Evolutionary conservation across 2,888 invertebrate genomes (phyloP), one percentile per base, ranked within the genome.

Genomic region (Automeris io): DNA sequence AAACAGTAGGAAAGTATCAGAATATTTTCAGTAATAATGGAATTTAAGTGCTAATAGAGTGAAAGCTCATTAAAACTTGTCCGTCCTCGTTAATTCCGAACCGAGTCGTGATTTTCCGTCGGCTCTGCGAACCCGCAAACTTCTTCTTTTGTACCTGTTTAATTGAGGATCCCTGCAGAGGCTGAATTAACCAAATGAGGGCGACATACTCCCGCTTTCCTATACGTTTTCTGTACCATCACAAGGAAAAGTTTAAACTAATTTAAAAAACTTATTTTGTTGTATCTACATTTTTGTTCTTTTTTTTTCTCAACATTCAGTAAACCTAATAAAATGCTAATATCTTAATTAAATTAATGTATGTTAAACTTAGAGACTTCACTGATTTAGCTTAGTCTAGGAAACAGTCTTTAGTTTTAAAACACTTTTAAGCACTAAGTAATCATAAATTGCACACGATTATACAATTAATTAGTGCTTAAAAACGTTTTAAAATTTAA

Each of bases 101-200:
- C 48, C 50, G 61, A 61, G 74, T 82, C 82, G 82, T 82, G 83
- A 79, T 74, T 72, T 61, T 71, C 72, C 69, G 61, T 58, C 58
- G 63, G 21, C 35, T 39, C 43, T 40, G 41, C 38, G 39, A 18
- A 29, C 16, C 18, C 33, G 35, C 49, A 39, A 55, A 77, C 62
- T 73, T 66, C 56, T 78, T 65, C 74, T 77, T 77, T 80, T 80
- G 72, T 75, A 50, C 54, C 61, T 63, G 71, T 75, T 79, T 83
- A 82, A 83, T 82, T 83, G 81, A 69, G 72, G 68, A 64, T 59
- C 70, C 61, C 58, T 54, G 58, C 68, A 61, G 57, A 56, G 61
- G 57, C 64, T 59, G 80, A 74, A 82, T 83, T 80, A 81, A 79
- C 75, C 81, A 82, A 85, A 85, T 81, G 80, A 82, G 76, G 70